Base-by-base conservation (phyloP, 2,113 vertebrate genomes). In the Urocitellus parryii region DNA sequence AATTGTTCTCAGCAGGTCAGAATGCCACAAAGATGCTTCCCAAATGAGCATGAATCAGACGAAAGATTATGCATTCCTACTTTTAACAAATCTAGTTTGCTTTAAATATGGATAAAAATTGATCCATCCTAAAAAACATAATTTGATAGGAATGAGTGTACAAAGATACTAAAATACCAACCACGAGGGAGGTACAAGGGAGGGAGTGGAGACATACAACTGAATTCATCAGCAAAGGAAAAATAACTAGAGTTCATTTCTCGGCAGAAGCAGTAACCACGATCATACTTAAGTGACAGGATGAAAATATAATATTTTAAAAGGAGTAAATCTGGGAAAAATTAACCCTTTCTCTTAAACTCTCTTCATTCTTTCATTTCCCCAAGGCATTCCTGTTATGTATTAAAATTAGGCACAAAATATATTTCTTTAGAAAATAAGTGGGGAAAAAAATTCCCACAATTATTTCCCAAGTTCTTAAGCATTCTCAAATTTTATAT, bases 351-450 rank as follows among this genome's bases (percentile, higher is more conserved):
- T 14, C 34, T 73, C 37, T 63, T 65, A 78, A 1, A 48, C 34
- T 4, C 34, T 29, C 53, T 67, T 70, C 9, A 76, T 39, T 88
- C 37, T 58, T 51, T 77, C 48, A 67, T 45, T 45, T 73, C 18
- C 39, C 85, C 12, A 87, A 91, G n/a, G 25, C 0, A 77, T 20
- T 56, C 24, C 2, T 72, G 24, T 14, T 39, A 8, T 86, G 81
- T 82, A 79, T 94, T 37, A 94, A 61, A 72, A 78, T 92, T 61
- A 74, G 37, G 34, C 63, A 88, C 48, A 81, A 92, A 80, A 53
- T 84, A 9, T 27, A 53, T 79, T 79, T 96, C 81, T 68, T 95
- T 77, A 16, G 84, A 77, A 91, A 83, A 10, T 37, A 76, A 73
- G 6, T 29, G 4, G 24, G 42, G 29, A 92, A 74, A 79, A 79